phyloP scores from a whole-genome alignment of 2,888 invertebrate genomes.

The Acleris holmiana region DNA sequence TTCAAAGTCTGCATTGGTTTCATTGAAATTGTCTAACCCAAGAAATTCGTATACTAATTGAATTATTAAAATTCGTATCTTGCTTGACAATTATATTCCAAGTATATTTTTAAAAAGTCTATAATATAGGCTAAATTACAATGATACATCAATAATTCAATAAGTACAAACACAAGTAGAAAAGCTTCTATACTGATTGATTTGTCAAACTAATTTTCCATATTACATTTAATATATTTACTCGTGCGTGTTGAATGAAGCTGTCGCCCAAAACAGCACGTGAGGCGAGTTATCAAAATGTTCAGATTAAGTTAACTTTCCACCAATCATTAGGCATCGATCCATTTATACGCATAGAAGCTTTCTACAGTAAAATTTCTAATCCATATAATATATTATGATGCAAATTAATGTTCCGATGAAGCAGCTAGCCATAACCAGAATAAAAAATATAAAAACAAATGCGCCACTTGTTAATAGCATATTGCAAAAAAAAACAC shows the following conservation, averaged over 20 bases:
- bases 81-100: neutral
- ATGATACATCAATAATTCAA: constrained; percentile 43
- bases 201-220: neutral
- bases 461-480: constrained; percentile 16
- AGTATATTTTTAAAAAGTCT: neutral
- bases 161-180: constrained; percentile 20
- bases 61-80: constrained; percentile 10
- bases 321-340: neutral
- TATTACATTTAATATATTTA: neutral
- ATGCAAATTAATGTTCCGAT: constrained; percentile 44
- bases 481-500: constrained; percentile 31
- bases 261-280: too few species aligned
- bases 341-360: constrained; percentile 58
- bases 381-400: constrained; percentile 38
- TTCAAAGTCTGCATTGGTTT: neutral
- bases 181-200: constrained; percentile 61
- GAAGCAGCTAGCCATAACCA: constrained; percentile 48
- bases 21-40: constrained; percentile 12
- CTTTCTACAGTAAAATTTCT: constrained; percentile 51
- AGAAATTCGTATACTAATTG: neutral
- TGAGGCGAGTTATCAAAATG: neutral
- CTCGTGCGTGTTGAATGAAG: too few species aligned
- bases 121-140: constrained; percentile 2
- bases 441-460: constrained; percentile 43
- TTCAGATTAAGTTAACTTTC: neutral